A percentile compares a stretch with the other conserved stretches of the same genome.
Conservation (phyloP, 2,888 invertebrate species). For the Pachydiplax longipennis region DNA sequence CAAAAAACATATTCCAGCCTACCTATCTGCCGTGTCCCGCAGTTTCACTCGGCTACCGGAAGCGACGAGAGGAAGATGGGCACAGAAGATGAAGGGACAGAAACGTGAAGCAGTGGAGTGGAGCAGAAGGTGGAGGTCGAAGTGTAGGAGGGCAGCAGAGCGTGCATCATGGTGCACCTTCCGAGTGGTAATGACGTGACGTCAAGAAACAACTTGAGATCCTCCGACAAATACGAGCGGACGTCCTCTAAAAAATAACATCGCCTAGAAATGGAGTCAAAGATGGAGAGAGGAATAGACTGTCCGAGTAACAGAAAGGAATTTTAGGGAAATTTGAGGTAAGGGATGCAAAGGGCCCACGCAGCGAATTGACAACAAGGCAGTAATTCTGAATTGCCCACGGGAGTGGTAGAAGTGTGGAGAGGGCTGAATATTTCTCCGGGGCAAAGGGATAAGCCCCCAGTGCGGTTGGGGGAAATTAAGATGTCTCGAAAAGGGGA, state of each 20-base stretch:
- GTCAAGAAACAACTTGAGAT: background rate
- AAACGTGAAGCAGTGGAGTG: background rate
- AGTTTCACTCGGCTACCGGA: background rate
- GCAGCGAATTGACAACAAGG: background rate
- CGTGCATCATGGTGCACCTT: background rate
- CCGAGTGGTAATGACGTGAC: conserved; percentile 34
- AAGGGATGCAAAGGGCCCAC: background rate
- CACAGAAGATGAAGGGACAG: background rate
- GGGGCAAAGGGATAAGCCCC: background rate
- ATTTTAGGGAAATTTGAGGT: background rate
- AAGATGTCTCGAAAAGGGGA: background rate
- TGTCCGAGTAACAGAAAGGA: background rate
- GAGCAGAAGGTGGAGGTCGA: background rate
- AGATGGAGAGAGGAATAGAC: background rate
- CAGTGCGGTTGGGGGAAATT: background rate
- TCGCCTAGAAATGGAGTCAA: background rate
- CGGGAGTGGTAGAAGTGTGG: background rate
- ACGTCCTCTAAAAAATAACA: background rate
- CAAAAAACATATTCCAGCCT: background rate
- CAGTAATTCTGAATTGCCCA: background rate
- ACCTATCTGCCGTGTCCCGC: background rate
- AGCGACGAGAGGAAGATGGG: background rate
- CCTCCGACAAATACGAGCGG: background rate
- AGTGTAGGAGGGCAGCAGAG: background rate
- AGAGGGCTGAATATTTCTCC: background rate